Evolutionary conservation across 2,113 vertebrate species (phyloP).

Genomic region (Zosterops pallidus): DNA sequence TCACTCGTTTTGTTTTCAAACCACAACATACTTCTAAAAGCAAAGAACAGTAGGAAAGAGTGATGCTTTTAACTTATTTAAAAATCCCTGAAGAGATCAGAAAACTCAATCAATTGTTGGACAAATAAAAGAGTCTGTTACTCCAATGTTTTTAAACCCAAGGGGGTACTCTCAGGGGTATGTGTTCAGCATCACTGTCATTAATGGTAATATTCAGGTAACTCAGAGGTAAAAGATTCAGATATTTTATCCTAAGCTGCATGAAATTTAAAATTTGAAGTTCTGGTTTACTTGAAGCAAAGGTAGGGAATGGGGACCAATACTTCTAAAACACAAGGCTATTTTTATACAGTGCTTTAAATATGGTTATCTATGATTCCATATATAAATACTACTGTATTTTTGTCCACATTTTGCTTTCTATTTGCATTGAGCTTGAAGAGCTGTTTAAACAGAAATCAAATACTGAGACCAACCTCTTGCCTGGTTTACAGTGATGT

Average conservation of each 20-base stretch:
- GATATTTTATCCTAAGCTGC: not conserved
- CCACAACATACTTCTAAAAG: too few relatives aligned
- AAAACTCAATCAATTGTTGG: not conserved
- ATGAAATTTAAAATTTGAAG: not conserved
- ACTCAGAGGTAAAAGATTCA: not conserved
- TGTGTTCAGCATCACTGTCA: not conserved
- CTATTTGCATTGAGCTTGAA: not conserved
- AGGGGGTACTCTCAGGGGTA: not conserved
- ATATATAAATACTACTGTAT: not conserved
- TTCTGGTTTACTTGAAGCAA: not conserved
- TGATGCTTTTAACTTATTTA: not conserved
- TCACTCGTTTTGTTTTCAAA: too few relatives aligned
- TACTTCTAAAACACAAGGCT: not conserved
- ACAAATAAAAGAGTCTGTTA: not conserved
- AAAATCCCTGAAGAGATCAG: not conserved
- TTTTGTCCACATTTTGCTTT: not conserved
- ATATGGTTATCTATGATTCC: not conserved
- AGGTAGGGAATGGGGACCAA: not conserved
- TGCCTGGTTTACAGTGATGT: not conserved
- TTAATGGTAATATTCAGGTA: not conserved
- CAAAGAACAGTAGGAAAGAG: not conserved
- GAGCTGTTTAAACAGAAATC: not conserved
- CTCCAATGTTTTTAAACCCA: not conserved
- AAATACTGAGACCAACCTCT: not conserved
- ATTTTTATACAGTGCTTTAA: not conserved